Evolutionary conservation across 2,113 vertebrate genomes (phyloP).

Genomic region (Chloropsis cyanopogon): DNA sequence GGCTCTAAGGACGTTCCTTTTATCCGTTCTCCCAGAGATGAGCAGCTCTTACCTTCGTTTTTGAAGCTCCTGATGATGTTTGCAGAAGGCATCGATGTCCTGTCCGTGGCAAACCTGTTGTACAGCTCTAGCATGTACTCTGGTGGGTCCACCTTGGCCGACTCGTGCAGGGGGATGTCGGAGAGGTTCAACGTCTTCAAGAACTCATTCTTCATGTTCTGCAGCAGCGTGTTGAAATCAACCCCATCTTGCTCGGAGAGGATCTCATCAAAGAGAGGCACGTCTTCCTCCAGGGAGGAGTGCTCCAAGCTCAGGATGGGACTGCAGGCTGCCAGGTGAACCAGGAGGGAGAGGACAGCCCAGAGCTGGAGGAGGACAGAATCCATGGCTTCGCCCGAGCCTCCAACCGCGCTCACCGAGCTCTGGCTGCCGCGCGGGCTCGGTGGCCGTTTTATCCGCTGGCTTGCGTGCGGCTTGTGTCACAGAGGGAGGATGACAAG

Average conservation of each 20-base stretch:
- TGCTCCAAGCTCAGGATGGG: conserved; percentile 86
- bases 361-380: conserved; percentile 47
- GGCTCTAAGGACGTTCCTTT: fast-evolving
- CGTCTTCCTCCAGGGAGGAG: conserved; percentile 81
- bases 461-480: conserved; percentile 70
- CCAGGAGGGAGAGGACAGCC: conserved; percentile 59
- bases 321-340: conserved; percentile 68
- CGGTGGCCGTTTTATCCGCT: conserved; percentile 72
- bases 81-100: conserved; percentile 86
- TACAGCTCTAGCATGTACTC: conserved; percentile 99
- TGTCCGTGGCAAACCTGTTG: conserved; percentile 93
- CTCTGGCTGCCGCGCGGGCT: conserved; percentile 60
- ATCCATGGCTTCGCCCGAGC: conserved; percentile 66
- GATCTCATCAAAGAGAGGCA: conserved; percentile 83
- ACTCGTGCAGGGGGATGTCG: conserved; percentile 74
- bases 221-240: conserved; percentile 84
- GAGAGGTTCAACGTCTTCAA: conserved; percentile 89
- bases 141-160: conserved; percentile 84
- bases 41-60: conserved; percentile 86
- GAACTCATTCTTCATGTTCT: conserved; percentile 89
- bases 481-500: conserved; percentile 77
- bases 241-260: conserved; percentile 84
- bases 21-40: not conserved
- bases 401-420: conserved; percentile 38
- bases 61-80: conserved; percentile 97